These are phyloP conservation scores for Sminthurides bifidus DNA, from an alignment of 1,140 invertebrate species.

Conservation along the genomic window DNA sequence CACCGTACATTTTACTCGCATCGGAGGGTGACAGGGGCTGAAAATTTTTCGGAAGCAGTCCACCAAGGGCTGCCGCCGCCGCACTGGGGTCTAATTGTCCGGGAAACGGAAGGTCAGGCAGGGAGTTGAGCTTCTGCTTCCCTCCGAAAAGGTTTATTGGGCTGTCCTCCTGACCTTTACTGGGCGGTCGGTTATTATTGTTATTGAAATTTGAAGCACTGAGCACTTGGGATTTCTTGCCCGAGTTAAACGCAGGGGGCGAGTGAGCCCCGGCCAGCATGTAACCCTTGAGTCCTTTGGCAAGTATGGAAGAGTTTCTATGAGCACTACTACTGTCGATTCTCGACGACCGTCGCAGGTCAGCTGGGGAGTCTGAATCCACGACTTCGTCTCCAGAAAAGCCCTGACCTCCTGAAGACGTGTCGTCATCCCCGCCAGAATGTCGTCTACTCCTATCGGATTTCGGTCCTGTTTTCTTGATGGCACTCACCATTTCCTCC, in stretches of 20 bases:
- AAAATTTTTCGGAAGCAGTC: conserved; percentile 7
- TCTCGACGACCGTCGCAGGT: conserved; percentile 12
- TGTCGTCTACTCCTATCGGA: conserved; percentile 5
- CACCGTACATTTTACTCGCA: conserved; percentile 21
- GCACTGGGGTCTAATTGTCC: not conserved
- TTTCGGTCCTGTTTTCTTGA: conserved; percentile 18
- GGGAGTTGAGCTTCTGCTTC: too few species aligned
- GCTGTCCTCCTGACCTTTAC: conserved; percentile 2
- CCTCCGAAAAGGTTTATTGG: too few species aligned
- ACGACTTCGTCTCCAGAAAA: conserved; percentile 26
- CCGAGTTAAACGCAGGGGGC: too few species aligned
- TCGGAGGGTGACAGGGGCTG: conserved; percentile 22
- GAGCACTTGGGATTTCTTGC: too few species aligned
- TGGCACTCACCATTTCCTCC: conserved; percentile 32
- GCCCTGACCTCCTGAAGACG: conserved; percentile 27
- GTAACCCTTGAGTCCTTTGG: too few species aligned
- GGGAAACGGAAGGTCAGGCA: too few species aligned
- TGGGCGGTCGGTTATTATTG: not conserved
- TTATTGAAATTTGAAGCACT: not conserved
- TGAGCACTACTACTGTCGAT: too few species aligned
- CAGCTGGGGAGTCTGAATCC: conserved; percentile 16
- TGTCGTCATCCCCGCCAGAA: conserved; percentile 26
- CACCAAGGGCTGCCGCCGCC: not conserved
- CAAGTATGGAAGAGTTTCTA: too few species aligned
- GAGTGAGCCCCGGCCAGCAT: too few species aligned